Base-by-base conservation (phyloP, 2,888 invertebrate species). In the Rhimphoctona megacephalus region DNA sequence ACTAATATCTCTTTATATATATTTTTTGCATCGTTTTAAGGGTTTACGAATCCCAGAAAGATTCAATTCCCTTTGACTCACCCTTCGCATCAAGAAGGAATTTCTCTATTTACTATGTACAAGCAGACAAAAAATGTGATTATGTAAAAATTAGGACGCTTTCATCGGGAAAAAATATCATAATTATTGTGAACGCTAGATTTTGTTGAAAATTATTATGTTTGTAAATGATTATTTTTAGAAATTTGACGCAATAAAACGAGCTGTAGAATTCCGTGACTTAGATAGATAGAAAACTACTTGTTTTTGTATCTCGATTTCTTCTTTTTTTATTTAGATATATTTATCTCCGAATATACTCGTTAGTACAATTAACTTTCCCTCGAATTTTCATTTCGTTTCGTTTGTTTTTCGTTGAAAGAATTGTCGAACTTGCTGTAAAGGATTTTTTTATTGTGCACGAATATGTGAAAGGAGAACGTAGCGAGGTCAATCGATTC, bases 11-110 rank as follows among this genome's bases (percentile, higher is more conserved):
- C 22, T 49, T 30, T 72, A 30, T 25, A 30, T 46, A 61, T 46
- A 61, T 72, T 8, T 52, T 73, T 79, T 43, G 61, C 30, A 30
- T 72, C 54, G n/a, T 17, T 57, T 78, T 25, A 3, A 46, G 25
- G 33, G 25, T 49, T 46, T 22, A 36, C 64, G 46, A 46, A 64
- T 73, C 33, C 46, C 30, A 25, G 57, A 2, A 30, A 25, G 54
- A 22, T 77, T 22, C n/a, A 43, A 77, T 77, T 72, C 46, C 66
- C 52, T 69, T 85, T 43, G 66, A 85, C 81, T 85, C 81, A 85
- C 77, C 70, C 66, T 85, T 49, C 25, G 54, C 33, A 79, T 64
- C 30, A 33, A 46, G 30, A 43, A 79, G 54, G 61, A 70, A 80
- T 70, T 70, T 79, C 67, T n/a, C 25, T 36, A n/a, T 49, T 72